Percentiles rank a stretch among this genome's conserved stretches.
phyloP scores from a whole-genome alignment of 2,888 invertebrate species.

The Cephalotes varians region DNA sequence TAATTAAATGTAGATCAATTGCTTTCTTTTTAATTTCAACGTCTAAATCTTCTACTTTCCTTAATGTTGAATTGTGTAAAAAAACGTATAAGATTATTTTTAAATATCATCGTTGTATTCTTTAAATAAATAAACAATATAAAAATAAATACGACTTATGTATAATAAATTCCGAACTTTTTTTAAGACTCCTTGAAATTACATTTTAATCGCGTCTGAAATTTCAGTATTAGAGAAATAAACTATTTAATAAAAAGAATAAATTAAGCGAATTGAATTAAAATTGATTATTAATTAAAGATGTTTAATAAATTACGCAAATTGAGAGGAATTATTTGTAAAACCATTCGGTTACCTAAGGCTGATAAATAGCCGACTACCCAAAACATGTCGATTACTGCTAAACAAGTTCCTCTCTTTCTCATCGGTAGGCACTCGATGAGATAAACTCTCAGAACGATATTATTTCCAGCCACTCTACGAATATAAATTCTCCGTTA shows the following conservation, averaged over 20 bases:
- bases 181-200: background rate
- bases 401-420: constrained; percentile 83
- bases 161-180: background rate
- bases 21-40: background rate
- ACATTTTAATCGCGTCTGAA: background rate
- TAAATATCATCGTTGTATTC: background rate
- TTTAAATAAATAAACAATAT: background rate
- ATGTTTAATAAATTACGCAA: constrained; percentile 2
- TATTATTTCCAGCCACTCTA: constrained; percentile 83
- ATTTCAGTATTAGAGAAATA: background rate
- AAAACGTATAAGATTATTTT: background rate
- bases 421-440: constrained; percentile 84
- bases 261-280: background rate
- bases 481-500: constrained; percentile 35
- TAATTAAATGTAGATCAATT: background rate
- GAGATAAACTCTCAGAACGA: constrained; percentile 83
- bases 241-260: constrained; percentile 21
- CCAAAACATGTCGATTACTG: constrained; percentile 84
- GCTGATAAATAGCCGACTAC: constrained; percentile 69
- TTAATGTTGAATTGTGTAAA: background rate
- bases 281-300: background rate
- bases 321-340: background rate
- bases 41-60: background rate
- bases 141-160: background rate
- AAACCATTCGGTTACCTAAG: constrained; percentile 57